These are phyloP conservation scores for Denticeps clupeoides DNA, from an alignment of 2,797 vertebrate species.

Conservation along the genomic window DNA sequence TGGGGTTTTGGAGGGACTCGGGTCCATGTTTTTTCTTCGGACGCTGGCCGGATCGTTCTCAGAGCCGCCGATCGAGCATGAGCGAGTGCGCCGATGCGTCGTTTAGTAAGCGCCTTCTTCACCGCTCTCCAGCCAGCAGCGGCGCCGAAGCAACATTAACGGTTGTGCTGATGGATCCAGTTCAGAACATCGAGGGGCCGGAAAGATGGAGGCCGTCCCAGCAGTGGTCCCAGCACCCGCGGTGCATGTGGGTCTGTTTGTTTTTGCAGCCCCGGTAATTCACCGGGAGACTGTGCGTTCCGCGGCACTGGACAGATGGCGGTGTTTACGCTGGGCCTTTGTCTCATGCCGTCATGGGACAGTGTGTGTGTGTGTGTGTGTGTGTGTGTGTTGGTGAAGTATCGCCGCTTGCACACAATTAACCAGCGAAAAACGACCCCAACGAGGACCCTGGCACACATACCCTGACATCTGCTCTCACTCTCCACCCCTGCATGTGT, in stretches of 20 bases:
- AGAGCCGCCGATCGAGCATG: too few relatives aligned
- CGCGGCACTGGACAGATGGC: slow-evolving; percentile 28
- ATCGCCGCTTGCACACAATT: slow-evolving; percentile 26
- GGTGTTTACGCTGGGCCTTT: slow-evolving; percentile 22
- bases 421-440: slow-evolving; percentile 6
- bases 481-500: slow-evolving; percentile 3
- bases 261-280: slow-evolving; percentile 12
- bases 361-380: slow-evolving; percentile 14
- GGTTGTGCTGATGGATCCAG: too few relatives aligned
- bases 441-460: slow-evolving; percentile 16
- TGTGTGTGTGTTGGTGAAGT: not conserved
- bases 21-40: too few relatives aligned
- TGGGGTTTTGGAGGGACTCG: too few relatives aligned
- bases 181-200: too few relatives aligned
- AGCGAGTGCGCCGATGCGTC: too few relatives aligned
- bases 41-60: too few relatives aligned
- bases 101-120: too few relatives aligned
- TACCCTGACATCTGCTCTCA: slow-evolving; percentile 25
- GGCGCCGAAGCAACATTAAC: too few relatives aligned
- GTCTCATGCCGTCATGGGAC: slow-evolving; percentile 17
- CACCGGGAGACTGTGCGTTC: slow-evolving; percentile 32
- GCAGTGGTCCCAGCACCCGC: too few relatives aligned
- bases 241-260: slow-evolving; percentile 19
- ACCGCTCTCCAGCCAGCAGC: too few relatives aligned
- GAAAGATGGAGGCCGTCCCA: too few relatives aligned